Conservation (phyloP, 2,888 invertebrate genomes). For the Arrhopalites spinosus region DNA sequence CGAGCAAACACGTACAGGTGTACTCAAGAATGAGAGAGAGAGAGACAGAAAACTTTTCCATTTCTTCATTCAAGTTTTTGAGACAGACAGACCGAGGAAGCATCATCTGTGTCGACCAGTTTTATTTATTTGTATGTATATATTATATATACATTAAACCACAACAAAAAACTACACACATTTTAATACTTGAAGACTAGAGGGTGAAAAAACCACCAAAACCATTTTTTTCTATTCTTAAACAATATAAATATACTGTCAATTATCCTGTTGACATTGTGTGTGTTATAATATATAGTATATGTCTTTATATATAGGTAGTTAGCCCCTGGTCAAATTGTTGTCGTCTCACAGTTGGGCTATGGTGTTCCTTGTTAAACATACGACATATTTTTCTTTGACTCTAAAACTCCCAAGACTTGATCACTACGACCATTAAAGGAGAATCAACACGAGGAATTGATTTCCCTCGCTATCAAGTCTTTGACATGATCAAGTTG, state of each 20-base stretch:
- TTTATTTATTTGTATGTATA: background rate
- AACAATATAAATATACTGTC: too few relatives aligned
- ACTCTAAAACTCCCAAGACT: too few relatives aligned
- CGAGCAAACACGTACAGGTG: background rate
- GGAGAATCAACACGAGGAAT: too few relatives aligned
- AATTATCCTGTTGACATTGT: too few relatives aligned
- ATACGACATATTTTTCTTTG: background rate
- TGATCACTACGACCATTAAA: too few relatives aligned
- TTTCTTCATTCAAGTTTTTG: background rate
- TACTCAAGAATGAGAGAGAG: background rate
- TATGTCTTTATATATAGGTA: too few relatives aligned
- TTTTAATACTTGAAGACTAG: too few relatives aligned
- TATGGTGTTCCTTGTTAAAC: background rate
- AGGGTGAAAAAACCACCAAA: too few relatives aligned
- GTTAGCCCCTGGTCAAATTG: background rate
- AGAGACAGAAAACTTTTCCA: background rate
- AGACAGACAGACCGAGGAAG: too few relatives aligned
- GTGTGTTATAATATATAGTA: too few relatives aligned
- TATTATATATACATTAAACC: background rate
- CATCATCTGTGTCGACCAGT: background rate
- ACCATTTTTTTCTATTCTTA: too few relatives aligned
- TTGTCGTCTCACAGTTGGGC: background rate
- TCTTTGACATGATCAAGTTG: slow-evolving; percentile 19
- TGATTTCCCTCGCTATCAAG: background rate
- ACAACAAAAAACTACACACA: background rate